These are phyloP conservation scores for Montipora efflorescens DNA, from an alignment of 64 coral and sea anemone species.

Conservation along the genomic window DNA sequence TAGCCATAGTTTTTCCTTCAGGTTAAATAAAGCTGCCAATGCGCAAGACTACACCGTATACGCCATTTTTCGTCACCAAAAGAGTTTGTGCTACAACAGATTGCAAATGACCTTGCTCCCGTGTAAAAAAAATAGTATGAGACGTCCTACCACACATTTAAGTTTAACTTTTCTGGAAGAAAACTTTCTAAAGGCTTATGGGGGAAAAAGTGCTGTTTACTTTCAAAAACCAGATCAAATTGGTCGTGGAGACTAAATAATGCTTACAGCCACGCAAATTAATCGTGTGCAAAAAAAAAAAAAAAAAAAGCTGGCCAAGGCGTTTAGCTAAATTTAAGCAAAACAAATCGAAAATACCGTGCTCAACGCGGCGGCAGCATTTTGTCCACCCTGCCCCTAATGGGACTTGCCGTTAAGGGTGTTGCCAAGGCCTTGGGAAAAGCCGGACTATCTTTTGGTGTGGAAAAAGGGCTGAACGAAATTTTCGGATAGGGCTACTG, in stretches of 20 bases:
- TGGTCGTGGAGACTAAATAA: neutral
- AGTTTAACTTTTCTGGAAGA: neutral
- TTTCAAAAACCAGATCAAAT: neutral
- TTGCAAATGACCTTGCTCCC: neutral
- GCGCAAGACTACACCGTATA: neutral
- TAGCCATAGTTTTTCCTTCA: neutral
- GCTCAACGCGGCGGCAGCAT: neutral
- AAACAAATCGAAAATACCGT: neutral
- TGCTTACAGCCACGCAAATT: neutral
- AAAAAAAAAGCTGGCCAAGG: neutral
- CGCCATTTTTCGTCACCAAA: neutral
- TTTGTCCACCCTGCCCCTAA: neutral
- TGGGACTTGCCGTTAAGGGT: neutral
- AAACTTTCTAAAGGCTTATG: neutral
- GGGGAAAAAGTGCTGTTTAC: neutral
- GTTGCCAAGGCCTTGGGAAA: neutral
- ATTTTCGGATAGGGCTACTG: neutral
- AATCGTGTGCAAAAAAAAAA: neutral
- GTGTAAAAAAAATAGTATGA: neutral
- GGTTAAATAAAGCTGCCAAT: neutral
- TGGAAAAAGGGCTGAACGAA: neutral
- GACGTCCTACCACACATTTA: neutral
- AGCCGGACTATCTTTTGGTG: neutral
- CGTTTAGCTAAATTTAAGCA: neutral
- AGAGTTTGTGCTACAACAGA: neutral